Conservation (phyloP, 2,797 vertebrate species). For the Bradypus variegatus region DNA sequence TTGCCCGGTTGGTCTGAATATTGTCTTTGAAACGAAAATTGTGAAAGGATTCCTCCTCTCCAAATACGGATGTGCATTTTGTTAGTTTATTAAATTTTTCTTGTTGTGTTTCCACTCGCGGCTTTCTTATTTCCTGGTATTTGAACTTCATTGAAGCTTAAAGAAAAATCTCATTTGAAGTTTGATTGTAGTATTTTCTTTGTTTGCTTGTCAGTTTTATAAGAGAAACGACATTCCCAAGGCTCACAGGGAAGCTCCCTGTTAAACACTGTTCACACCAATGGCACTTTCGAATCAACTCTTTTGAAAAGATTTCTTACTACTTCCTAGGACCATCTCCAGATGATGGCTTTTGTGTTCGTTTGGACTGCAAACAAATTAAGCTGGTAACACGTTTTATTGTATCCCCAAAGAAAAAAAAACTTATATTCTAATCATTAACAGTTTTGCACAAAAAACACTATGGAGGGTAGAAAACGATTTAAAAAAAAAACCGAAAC, state of each 20-base stretch:
- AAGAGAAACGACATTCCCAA: constrained; percentile 50
- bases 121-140: constrained; percentile 16
- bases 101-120: neutral
- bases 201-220: constrained; percentile 51
- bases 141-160: constrained; percentile 25
- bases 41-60: neutral
- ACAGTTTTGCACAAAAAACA: neutral
- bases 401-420: neutral
- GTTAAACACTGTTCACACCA: constrained; percentile 3
- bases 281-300: neutral
- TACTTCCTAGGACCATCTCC: neutral
- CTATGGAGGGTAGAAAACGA: neutral
- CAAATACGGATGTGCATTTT: constrained; percentile 30
- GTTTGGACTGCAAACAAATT: constrained; percentile 21
- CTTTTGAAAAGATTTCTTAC: constrained; percentile 34
- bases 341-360: constrained; percentile 12
- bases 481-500: neutral
- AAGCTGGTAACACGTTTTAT: neutral
- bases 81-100: neutral
- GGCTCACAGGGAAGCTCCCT: neutral
- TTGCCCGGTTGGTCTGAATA: neutral
- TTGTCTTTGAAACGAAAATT: constrained; percentile 13
- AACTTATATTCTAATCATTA: neutral
- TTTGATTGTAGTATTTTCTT: constrained; percentile 42
- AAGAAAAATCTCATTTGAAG: constrained; percentile 30